phyloP scores from a whole-genome alignment of 2,113 vertebrate genomes.

The Pelecanus crispus region DNA sequence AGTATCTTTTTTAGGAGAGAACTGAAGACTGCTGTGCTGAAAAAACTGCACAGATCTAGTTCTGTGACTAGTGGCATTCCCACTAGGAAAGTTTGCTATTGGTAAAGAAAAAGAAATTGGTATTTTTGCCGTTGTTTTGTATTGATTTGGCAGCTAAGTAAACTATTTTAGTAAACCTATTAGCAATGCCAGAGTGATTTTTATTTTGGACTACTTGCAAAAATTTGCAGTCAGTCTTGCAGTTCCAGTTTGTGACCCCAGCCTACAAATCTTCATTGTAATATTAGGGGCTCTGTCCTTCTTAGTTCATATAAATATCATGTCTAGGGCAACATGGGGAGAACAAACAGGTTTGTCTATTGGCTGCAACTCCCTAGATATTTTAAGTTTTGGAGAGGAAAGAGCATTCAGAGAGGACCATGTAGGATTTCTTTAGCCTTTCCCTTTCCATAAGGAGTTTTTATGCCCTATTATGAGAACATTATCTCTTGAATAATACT shows the following conservation, averaged over 20 bases:
- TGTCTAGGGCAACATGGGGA: neutral
- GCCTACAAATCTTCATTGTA: neutral
- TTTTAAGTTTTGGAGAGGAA: neutral
- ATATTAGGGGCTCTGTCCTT: neutral
- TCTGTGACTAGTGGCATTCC: neutral
- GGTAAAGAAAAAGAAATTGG: neutral
- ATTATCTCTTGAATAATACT: neutral
- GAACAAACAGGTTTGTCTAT: neutral
- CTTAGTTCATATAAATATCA: neutral
- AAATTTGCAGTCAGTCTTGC: neutral
- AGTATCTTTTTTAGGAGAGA: neutral
- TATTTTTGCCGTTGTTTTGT: neutral
- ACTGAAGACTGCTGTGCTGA: neutral
- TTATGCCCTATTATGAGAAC: neutral
- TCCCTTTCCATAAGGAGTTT: neutral
- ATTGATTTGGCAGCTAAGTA: slow-evolving; percentile 9
- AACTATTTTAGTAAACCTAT: neutral
- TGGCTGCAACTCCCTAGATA: neutral
- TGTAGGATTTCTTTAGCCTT: neutral
- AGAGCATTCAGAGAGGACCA: fast-evolving
- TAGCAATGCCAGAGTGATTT: neutral
- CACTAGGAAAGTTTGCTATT: neutral
- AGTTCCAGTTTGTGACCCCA: neutral
- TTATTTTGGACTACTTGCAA: neutral
- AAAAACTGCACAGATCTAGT: neutral